phyloP scores from a whole-genome alignment of 2,797 vertebrate genomes.

The Semotilus atromaculatus region DNA sequence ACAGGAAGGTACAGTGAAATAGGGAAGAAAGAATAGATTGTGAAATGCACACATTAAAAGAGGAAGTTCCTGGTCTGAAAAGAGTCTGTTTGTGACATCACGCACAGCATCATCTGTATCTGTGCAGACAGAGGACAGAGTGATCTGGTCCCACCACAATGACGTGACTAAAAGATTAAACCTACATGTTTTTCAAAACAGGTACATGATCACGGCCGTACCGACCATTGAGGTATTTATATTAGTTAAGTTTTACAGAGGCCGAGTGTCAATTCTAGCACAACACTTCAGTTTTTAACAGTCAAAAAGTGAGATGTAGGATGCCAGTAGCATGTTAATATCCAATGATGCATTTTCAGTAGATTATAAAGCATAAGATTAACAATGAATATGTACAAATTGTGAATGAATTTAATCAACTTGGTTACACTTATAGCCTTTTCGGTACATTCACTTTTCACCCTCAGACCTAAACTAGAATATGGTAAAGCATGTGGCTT shows the following conservation, averaged over 20 bases:
- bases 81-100: slow-evolving; percentile 27
- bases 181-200: not conserved
- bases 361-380: not conserved
- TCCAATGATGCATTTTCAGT: not conserved
- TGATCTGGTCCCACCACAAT: slow-evolving; percentile 1
- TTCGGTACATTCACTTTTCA: not conserved
- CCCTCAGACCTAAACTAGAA: not conserved
- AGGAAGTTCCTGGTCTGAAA: slow-evolving; percentile 18
- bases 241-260: not conserved
- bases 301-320: not conserved
- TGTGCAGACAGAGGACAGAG: slow-evolving; percentile 27
- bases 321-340: not conserved
- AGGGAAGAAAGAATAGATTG: slow-evolving; percentile 6
- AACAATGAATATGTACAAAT: not conserved
- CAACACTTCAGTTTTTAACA: not conserved
- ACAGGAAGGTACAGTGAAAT: slow-evolving; percentile 8
- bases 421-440: not conserved
- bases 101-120: slow-evolving; percentile 47
- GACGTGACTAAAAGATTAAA: not conserved
- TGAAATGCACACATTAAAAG: not conserved
- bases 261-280: not conserved
- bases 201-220: not conserved
- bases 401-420: not conserved
- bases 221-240: not conserved
- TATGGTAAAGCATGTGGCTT: not conserved